These are phyloP conservation scores for Cebus imitator DNA, from an alignment of 2,113 vertebrate species.

Conservation along the genomic window DNA sequence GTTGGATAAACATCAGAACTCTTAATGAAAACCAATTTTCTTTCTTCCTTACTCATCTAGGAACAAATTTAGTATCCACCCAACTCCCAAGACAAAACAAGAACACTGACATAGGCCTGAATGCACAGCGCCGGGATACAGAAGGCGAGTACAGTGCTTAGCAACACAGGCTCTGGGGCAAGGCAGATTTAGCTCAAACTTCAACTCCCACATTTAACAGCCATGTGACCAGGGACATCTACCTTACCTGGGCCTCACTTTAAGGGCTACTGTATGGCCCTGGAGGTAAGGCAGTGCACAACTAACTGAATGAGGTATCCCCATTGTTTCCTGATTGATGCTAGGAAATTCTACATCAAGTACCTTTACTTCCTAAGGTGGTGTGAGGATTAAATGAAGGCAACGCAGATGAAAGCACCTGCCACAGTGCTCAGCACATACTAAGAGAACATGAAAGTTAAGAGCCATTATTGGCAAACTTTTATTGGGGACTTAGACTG, in stretches of 20 bases:
- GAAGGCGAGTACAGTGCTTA: neutral
- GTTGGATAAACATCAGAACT: neutral
- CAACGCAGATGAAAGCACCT: neutral
- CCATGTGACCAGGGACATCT: neutral
- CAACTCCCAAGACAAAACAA: neutral
- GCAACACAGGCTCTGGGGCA: neutral
- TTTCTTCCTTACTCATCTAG: neutral
- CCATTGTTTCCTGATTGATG: neutral
- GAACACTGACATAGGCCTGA: neutral
- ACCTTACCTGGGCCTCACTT: neutral
- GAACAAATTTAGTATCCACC: neutral
- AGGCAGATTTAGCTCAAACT: neutral
- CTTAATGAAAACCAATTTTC: neutral
- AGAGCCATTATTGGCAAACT: neutral
- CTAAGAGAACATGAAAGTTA: neutral
- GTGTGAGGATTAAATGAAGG: neutral
- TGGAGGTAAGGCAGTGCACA: neutral
- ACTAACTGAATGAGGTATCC: neutral
- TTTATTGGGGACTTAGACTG: neutral
- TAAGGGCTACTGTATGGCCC: neutral
- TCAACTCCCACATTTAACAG: neutral
- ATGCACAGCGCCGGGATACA: neutral
- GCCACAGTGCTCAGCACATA: neutral
- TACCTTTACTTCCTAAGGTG: neutral
- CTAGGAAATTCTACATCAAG: neutral